Conservation (phyloP, 2,113 vertebrate genomes). For the Ammodytes marinus region DNA sequence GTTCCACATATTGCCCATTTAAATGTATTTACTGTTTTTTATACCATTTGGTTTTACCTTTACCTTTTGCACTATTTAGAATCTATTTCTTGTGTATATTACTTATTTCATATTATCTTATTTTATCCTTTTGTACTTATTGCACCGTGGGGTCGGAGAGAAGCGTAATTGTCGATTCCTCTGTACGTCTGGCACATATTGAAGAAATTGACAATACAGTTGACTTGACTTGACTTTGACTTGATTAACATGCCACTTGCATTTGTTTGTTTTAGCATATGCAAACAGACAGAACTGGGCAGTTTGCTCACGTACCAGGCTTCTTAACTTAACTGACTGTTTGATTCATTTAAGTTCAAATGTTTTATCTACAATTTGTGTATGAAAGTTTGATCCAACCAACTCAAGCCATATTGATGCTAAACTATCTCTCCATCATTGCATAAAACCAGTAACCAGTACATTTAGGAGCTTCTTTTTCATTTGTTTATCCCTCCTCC, state of each 20-base stretch:
- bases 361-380: background rate
- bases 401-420: background rate
- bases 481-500: background rate
- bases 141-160: no score
- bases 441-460: background rate
- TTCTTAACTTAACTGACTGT: background rate
- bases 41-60: no score
- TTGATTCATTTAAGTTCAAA: background rate
- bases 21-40: no score
- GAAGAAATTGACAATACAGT: no score
- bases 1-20: no score
- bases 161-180: no score
- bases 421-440: background rate
- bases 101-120: no score
- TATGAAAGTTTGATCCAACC: background rate
- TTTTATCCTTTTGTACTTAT: no score
- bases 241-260: conserved; percentile 16
- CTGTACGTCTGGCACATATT: no score
- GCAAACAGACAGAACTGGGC: conserved; percentile 20
- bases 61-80: no score
- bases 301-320: conserved; percentile 36
- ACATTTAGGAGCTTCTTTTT: background rate
- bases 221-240: no score
- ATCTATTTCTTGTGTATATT: no score
- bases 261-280: background rate